Evolutionary conservation across 2,797 vertebrate genomes (phyloP), one percentile per base, ranked within the genome.

Genomic region (Neoniphon sammara): DNA sequence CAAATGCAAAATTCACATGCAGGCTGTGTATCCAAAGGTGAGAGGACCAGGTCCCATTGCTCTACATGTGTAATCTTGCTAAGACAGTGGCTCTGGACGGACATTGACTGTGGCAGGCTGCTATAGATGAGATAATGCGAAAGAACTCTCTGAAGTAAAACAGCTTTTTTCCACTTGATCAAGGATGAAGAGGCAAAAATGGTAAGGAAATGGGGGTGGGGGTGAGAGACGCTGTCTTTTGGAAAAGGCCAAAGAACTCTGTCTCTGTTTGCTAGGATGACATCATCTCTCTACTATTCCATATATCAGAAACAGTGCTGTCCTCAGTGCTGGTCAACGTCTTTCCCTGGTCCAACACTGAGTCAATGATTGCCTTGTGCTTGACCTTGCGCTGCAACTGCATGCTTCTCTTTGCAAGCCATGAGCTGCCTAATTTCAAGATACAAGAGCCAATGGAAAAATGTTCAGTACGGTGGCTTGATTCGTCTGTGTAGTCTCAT

Each of bases 241-340:
- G 88, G 84, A 80, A 73, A 70, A 74, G 85, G 85, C 91, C 89
- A 87, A 80, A 92, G 84, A 91, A 84, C 89, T 90, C 87, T 77
- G 85, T 93, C 91, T 94, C 88, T 91, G 91, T 93, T 94, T 92
- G 82, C 86, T 89, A 86, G 84, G 90, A 93, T 94, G 91, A 95
- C 93, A 94, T 94, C 92, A 94, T 87, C 82, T 83, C 91, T 84
- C 90, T 92, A 90, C 90, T 91, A 88, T 93, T 92, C 90, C 85
- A 90, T 90, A 91, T 87, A 93, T 93, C 92, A 92, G 88, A 91
- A 90, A 86, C 75, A 76, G 82, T 76, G 86, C 89, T 90, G 85
- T 93, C 90, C 90, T 91, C 85, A 87, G 82, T 50, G 44, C 68
- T 54, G 75, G 70, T 85, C 81, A 79, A 84, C 72, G 55, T 78